Evolutionary conservation across 2,113 vertebrate genomes (phyloP).

Genomic region (Redunca redunca): DNA sequence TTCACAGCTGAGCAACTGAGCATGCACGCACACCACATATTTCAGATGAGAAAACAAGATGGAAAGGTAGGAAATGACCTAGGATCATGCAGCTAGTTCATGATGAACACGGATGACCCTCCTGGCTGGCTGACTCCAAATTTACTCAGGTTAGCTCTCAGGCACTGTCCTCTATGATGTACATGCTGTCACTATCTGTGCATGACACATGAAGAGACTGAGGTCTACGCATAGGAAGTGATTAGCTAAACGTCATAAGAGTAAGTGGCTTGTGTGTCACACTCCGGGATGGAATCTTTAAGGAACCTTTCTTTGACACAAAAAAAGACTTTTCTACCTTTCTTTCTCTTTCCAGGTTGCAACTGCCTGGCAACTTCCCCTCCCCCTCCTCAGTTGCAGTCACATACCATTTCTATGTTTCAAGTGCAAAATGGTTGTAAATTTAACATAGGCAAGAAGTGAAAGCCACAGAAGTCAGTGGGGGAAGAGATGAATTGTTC

Average conservation of each 20-base stretch:
- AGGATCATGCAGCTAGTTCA: neutral
- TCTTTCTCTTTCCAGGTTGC: neutral
- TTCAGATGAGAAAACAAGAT: slow-evolving; percentile 12
- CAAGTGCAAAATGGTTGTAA: slow-evolving; percentile 11
- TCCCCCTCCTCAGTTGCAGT: neutral
- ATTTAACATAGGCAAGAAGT: neutral
- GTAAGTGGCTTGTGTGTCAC: neutral
- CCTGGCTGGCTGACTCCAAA: neutral
- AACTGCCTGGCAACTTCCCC: neutral
- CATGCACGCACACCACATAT: neutral
- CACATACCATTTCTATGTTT: slow-evolving; percentile 21
- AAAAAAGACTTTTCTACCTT: neutral
- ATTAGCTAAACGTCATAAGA: neutral
- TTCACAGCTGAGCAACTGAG: neutral
- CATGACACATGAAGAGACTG: neutral
- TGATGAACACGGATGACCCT: neutral
- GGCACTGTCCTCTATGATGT: neutral
- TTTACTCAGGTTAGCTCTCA: neutral
- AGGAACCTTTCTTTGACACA: neutral
- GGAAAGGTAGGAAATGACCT: neutral
- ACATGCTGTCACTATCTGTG: neutral
- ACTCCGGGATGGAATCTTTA: slow-evolving; percentile 3
- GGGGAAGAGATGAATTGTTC: neutral
- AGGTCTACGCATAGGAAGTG: neutral
- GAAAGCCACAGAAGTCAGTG: neutral